phyloP scores from a whole-genome alignment of 2,113 vertebrate species.

The Athene noctua region DNA sequence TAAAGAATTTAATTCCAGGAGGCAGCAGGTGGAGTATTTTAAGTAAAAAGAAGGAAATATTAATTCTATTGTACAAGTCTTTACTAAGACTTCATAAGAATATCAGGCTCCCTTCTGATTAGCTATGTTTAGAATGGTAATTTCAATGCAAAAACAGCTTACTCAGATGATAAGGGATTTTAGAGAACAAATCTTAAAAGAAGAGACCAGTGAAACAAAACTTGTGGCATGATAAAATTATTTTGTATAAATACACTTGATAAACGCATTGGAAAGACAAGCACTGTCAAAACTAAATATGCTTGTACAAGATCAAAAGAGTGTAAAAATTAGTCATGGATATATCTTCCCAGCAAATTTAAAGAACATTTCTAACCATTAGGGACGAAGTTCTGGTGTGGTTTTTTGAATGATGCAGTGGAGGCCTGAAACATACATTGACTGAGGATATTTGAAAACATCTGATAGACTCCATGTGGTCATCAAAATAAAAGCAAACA shows the following conservation, averaged over 20 bases:
- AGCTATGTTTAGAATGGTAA: background rate
- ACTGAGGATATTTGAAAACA: background rate
- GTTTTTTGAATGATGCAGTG: background rate
- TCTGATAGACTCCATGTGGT: background rate
- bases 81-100: background rate
- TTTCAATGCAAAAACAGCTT: background rate
- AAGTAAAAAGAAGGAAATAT: background rate
- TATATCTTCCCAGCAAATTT: background rate
- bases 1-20: background rate
- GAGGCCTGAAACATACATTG: background rate
- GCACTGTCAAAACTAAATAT: background rate
- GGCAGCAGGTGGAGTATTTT: background rate
- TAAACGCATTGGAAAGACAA: background rate
- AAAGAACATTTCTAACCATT: background rate
- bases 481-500: background rate
- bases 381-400: background rate
- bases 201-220: background rate
- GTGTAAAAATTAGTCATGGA: background rate
- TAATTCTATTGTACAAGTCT: background rate
- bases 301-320: background rate
- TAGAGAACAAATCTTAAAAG: background rate
- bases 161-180: background rate
- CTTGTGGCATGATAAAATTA: background rate
- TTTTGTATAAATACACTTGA: conserved; percentile 4
- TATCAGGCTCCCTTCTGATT: background rate